A percentile compares a stretch with the other conserved stretches of the same genome.
These are phyloP conservation scores for Lathronympha strigana DNA, from an alignment of 2,888 invertebrate species.

Conservation along the genomic window DNA sequence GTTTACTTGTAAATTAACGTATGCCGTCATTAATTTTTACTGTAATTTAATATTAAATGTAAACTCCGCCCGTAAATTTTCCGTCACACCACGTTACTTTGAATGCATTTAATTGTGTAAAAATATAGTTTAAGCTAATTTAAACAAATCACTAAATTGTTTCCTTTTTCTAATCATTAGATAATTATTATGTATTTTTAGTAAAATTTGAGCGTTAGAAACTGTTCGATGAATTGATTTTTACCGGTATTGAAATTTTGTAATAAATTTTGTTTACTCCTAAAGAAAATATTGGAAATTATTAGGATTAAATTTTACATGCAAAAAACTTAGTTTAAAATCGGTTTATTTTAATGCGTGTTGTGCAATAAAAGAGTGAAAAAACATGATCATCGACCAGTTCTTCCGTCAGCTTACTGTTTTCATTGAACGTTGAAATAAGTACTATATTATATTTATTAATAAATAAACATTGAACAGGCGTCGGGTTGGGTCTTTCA, in stretches of 20 bases:
- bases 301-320: no score
- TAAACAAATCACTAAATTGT: constrained; percentile 29
- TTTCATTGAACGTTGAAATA: constrained; percentile 1
- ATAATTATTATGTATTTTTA: constrained; percentile 19
- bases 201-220: not conserved
- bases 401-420: not conserved
- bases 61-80: constrained; percentile 28
- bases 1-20: no score
- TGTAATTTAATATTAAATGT: constrained; percentile 5
- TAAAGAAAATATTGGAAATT: no score
- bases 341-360: not conserved
- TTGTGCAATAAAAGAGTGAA: constrained; percentile 5
- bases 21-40: not conserved
- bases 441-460: constrained; percentile 29
- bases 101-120: constrained; percentile 40
- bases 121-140: constrained; percentile 33
- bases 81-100: constrained; percentile 34
- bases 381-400: not conserved
- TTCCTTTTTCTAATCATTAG: constrained; percentile 29
- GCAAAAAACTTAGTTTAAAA: no score
- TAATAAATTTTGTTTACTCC: no score
- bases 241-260: no score
- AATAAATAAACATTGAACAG: constrained; percentile 38
- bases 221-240: constrained; percentile 18
- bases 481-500: constrained; percentile 74